These are phyloP conservation scores for Dromas ardeola DNA, from an alignment of 2,113 vertebrate genomes.

Conservation along the genomic window DNA sequence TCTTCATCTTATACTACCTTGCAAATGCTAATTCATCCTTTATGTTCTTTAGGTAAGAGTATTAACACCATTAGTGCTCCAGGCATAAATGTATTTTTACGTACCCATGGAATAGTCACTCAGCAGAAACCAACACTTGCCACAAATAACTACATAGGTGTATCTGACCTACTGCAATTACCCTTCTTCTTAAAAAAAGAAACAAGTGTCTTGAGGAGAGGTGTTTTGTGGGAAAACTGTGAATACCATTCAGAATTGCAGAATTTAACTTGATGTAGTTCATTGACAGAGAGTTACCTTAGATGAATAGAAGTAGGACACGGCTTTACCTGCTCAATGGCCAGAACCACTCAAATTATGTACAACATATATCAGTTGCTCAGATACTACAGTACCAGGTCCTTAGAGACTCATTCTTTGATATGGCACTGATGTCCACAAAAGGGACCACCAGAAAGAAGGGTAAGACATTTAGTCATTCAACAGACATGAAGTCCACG, in stretches of 20 bases:
- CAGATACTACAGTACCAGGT: neutral
- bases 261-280: neutral
- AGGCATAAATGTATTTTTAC: neutral
- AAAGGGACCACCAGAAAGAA: neutral
- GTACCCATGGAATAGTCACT: neutral
- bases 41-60: neutral
- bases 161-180: neutral
- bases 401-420: neutral
- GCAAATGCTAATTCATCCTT: neutral
- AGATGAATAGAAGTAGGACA: neutral
- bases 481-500: neutral
- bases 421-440: fast-evolving
- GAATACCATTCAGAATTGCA: neutral
- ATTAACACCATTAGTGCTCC: neutral
- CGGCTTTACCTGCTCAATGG: neutral
- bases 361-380: neutral
- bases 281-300: fast-evolving
- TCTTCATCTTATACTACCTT: neutral
- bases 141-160: neutral
- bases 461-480: neutral
- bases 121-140: neutral
- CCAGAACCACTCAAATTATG: neutral
- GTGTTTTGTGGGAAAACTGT: neutral
- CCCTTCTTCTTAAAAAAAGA: neutral
- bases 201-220: neutral